Evolutionary conservation across 1,140 invertebrate species (phyloP).

Genomic region (Druon quercuslanigerum): DNA sequence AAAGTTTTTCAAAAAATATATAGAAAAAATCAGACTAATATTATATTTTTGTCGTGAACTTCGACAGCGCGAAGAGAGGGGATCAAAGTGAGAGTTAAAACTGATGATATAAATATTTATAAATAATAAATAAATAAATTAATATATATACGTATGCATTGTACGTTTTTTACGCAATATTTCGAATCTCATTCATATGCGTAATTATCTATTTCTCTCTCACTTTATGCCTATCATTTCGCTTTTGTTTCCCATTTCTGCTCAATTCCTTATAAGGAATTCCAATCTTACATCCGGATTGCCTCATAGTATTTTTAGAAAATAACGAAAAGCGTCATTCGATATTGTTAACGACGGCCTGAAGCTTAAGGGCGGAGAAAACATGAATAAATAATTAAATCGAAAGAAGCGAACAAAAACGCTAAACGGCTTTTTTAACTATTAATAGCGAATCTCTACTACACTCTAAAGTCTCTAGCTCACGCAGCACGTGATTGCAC

Average conservation of each 20-base stretch:
- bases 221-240: slow-evolving; percentile 34
- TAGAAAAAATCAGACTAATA: neutral
- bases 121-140: slow-evolving; percentile 37
- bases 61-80: neutral
- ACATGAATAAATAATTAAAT: slow-evolving; percentile 6
- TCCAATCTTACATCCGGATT: neutral
- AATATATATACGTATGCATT: slow-evolving; percentile 34
- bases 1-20: too few relatives aligned
- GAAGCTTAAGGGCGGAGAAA: neutral
- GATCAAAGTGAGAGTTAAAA: neutral
- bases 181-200: slow-evolving; percentile 48
- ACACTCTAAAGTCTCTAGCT: slow-evolving; percentile 11
- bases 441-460: slow-evolving; percentile 1
- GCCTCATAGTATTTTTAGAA: neutral
- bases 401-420: neutral
- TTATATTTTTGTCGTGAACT: neutral
- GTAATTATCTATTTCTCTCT: slow-evolving; percentile 52
- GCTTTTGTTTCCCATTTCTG: slow-evolving; percentile 35
- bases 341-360: neutral
- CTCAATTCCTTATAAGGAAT: neutral
- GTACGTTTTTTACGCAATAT: slow-evolving; percentile 59
- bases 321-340: slow-evolving; percentile 13
- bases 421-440: neutral
- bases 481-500: slow-evolving; percentile 7
- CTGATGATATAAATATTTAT: slow-evolving; percentile 38